Percentiles rank a stretch among this genome's conserved stretches.
Evolutionary conservation across 2,888 invertebrate genomes (phyloP).

Genomic region (Ditula angustiorana): DNA sequence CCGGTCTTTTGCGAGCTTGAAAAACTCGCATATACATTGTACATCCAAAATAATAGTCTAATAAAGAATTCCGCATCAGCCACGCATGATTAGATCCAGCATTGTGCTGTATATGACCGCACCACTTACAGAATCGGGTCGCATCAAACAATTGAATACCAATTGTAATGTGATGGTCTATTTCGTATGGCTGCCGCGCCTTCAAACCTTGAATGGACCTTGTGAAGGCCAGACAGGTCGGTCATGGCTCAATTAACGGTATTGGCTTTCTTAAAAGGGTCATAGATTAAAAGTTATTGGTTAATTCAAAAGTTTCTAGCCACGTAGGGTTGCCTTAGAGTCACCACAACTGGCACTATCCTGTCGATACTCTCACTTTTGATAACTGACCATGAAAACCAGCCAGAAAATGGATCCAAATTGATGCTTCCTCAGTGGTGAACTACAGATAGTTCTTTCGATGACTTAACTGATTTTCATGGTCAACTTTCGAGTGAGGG

Average conservation of each 20-base stretch:
- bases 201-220: conserved; percentile 31
- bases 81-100: conserved; percentile 18
- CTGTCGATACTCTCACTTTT: too few relatives aligned
- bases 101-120: conserved; percentile 28
- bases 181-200: conserved; percentile 30
- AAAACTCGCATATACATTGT: too few relatives aligned
- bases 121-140: conserved; percentile 24
- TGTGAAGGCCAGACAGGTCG: conserved; percentile 24
- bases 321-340: background rate
- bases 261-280: background rate
- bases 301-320: conserved; percentile 21
- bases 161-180: conserved; percentile 27
- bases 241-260: conserved; percentile 21
- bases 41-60: conserved; percentile 16
- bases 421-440: too few relatives aligned
- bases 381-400: too few relatives aligned
- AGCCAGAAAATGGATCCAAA: too few relatives aligned
- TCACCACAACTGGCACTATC: too few relatives aligned
- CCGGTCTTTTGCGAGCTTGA: too few relatives aligned
- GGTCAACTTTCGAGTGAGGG: too few relatives aligned
- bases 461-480: too few relatives aligned
- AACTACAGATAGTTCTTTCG: too few relatives aligned
- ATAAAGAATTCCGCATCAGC: conserved; percentile 29
- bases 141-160: conserved; percentile 35
- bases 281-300: conserved; percentile 45